Evolutionary conservation across 2,797 vertebrate genomes (phyloP).

Genomic region (Cynopterus sphinx): DNA sequence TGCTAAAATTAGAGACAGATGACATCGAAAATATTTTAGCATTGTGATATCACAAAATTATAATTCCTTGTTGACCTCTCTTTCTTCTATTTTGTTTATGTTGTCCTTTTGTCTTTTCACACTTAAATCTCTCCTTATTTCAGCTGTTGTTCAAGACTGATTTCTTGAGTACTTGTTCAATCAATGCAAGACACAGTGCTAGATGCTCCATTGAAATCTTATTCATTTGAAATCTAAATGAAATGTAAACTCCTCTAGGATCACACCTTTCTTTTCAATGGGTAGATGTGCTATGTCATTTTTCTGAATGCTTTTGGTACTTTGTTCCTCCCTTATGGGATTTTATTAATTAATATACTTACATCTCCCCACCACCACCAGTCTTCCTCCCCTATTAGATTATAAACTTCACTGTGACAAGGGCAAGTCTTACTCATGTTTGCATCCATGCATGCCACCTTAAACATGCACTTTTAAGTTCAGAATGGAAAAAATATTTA

Average conservation of each 20-base stretch:
- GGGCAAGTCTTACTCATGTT: background rate
- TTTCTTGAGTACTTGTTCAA: background rate
- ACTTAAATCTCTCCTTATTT: background rate
- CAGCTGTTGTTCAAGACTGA: background rate
- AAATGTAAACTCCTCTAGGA: background rate
- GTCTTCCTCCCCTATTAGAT: background rate
- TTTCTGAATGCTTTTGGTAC: background rate
- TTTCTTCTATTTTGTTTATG: background rate
- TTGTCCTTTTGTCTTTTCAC: background rate
- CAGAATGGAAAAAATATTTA: background rate
- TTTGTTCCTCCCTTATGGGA: background rate
- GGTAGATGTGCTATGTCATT: background rate
- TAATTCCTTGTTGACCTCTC: background rate
- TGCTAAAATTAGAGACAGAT: background rate
- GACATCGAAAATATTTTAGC: background rate
- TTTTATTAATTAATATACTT: background rate
- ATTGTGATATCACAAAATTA: background rate
- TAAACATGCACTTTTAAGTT: background rate
- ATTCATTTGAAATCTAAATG: constrained; percentile 4
- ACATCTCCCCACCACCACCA: background rate
- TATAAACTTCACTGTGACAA: background rate
- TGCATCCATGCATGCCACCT: background rate
- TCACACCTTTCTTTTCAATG: background rate
- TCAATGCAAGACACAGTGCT: background rate
- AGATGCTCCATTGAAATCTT: background rate